Evolutionary conservation across 1,140 invertebrate species (phyloP), one percentile per base, ranked within the genome.

Genomic region (Chelonus insularis): DNA sequence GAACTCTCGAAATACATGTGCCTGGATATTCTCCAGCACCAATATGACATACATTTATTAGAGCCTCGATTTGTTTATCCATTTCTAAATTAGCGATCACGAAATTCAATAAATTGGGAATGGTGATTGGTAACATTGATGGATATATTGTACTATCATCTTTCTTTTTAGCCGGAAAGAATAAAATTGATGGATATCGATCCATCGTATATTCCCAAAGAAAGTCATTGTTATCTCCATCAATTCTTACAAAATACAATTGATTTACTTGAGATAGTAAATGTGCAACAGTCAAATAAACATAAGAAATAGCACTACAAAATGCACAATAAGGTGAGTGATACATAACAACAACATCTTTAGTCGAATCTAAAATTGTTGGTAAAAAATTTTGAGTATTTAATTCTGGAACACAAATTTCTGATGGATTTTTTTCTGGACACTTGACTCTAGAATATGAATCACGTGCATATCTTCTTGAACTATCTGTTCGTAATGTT

Each of bases 171-270:
- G 85, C 83, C 23, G 90, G 89, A 68, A 91, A 90, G 64, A 93
- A 88, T 11, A 93, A 76, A 34, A 94, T 83, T 0, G 88, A 86
- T 6, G 92, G 92, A 81, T 89, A 92, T 23, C 79, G 82, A 69
- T 87, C 85, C 77, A 89, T 88, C 20, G 87, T 89, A 75, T 87
- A 93, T 71, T 90, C 86, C 91, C 91, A 93, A 1, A 91, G 90
- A 54, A 94, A 79, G 79, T 92, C 90, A 79, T 94, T 91, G 1
- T 84, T 83, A 67, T 91, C 87, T 11, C 88, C 90, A 79, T 94
- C 91, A n/a, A 94, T 84, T 43, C 90, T 84, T 9, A 85, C 85
- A 69, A 92, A 88, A 41, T 76, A 68, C 6, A 91, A 72, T 68
- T 83, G 78, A 47, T 81, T 70, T 65, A 88, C 81, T 50, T 80